Evolutionary conservation across 2,113 vertebrate genomes (phyloP), one percentile per base, ranked within the genome.

Genomic region (Periophthalmus modestus): DNA sequence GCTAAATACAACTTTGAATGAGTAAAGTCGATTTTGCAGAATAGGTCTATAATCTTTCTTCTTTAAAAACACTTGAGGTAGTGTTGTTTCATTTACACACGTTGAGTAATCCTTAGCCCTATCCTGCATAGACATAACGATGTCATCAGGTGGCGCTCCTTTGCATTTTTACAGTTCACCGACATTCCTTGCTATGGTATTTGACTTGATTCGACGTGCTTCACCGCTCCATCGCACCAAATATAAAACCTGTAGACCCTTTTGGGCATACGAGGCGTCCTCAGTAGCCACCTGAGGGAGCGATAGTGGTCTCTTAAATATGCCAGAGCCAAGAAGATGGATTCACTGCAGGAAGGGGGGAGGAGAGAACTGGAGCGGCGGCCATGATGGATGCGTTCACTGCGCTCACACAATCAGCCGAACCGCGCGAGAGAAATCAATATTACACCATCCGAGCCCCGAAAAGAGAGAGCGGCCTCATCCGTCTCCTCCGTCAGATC

Each of bases 271-370:
- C 19, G 21, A 3, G 18, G n/a, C 7, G 79, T 74, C 77, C 58
- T 75, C 61, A 62, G 33, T 5, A 5, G 28, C 36, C 23, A 34
- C 72, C 74, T 0, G 28, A n/a, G 76, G 69, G 75, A 77, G 46
- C 12, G 11, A 80, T 82, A 62, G 67, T 59, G 69, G 81, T 71
- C 58, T 72, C 70, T 81, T 85, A 73, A 80, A 71, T 69, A 75
- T 46, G 78, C 74, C n/a, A 4, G 65, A 79, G 69, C 39, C 69
- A 70, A 63, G 67, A 59, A 77, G 75, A 83, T 69, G 74, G 74
- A 80, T 86, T 77, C 68, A 71, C 59, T 59, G 73, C 15, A 58
- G 62, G 48, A 68, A 63, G 12, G 57, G 65, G 55, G 2, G 54
- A 72, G 39, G 57, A 39, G 67, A 71, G 71, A 50, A 18, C 1